These are phyloP conservation scores for Globodera rostochiensis DNA, from an alignment of 1,140 invertebrate genomes.

Conservation along the genomic window DNA sequence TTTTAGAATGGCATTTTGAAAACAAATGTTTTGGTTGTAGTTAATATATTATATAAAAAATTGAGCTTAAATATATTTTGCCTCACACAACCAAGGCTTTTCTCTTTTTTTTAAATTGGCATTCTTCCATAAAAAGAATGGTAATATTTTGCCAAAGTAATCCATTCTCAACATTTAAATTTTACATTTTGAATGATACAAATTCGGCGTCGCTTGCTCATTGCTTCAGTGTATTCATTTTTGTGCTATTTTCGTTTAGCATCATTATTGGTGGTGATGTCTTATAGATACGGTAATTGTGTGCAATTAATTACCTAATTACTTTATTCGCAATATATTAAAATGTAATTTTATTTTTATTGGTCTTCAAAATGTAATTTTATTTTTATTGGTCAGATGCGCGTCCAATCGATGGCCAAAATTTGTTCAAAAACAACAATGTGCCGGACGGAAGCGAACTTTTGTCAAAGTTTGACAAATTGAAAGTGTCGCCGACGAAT, in stretches of 20 bases:
- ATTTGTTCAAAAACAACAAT: background rate
- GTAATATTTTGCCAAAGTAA: too few species aligned
- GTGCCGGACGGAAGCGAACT: background rate
- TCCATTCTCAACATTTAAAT: background rate
- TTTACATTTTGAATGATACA: background rate
- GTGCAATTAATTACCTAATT: background rate
- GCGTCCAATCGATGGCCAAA: background rate
- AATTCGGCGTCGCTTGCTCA: background rate
- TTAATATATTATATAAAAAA: too few species aligned
- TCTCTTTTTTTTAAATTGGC: too few species aligned
- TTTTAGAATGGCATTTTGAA: too few species aligned
- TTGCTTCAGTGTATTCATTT: background rate
- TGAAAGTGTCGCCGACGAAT: background rate
- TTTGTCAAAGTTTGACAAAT: background rate
- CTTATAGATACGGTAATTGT: background rate
- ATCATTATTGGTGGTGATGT: background rate
- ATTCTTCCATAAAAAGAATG: too few species aligned
- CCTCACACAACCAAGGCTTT: too few species aligned
- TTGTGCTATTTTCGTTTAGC: background rate
- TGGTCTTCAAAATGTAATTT: background rate
- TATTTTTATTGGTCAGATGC: background rate
- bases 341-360: background rate
- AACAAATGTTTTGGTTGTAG: too few species aligned
- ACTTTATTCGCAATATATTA: too few species aligned
- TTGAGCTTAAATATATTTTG: too few species aligned